phyloP scores from a whole-genome alignment of 2,113 vertebrate genomes.

The Ptilonorhynchus violaceus region DNA sequence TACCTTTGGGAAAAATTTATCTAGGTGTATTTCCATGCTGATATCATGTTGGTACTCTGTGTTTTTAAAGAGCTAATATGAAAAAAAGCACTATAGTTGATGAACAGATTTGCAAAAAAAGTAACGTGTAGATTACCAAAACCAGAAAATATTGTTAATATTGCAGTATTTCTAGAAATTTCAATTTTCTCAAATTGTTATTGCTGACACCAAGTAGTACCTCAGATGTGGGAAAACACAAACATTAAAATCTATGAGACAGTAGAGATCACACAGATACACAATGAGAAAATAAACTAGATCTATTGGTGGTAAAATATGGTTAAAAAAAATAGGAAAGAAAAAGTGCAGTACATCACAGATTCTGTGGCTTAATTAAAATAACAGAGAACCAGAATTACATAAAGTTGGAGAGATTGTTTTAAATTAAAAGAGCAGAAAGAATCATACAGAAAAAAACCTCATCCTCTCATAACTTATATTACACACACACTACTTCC shows the following conservation, averaged over 20 bases:
- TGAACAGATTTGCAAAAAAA: background rate
- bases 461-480: background rate
- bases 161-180: background rate
- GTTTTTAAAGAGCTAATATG: slow-evolving; percentile 19
- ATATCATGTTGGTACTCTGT: background rate
- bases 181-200: background rate
- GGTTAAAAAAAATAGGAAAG: background rate
- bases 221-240: background rate
- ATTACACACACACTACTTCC: background rate
- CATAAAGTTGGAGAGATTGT: background rate
- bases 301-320: background rate
- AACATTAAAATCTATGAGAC: background rate
- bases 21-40: background rate
- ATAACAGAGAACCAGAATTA: background rate
- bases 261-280: background rate
- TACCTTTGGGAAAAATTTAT: slow-evolving; percentile 1
- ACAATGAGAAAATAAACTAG: background rate
- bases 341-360: background rate
- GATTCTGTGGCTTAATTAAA: background rate
- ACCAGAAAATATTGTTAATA: background rate
- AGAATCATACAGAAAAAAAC: background rate
- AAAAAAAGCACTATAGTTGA: background rate
- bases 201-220: background rate
- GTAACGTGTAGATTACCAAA: background rate
- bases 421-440: background rate